phyloP scores from a whole-genome alignment of 2,113 vertebrate genomes.

The Fulmarus glacialis region DNA sequence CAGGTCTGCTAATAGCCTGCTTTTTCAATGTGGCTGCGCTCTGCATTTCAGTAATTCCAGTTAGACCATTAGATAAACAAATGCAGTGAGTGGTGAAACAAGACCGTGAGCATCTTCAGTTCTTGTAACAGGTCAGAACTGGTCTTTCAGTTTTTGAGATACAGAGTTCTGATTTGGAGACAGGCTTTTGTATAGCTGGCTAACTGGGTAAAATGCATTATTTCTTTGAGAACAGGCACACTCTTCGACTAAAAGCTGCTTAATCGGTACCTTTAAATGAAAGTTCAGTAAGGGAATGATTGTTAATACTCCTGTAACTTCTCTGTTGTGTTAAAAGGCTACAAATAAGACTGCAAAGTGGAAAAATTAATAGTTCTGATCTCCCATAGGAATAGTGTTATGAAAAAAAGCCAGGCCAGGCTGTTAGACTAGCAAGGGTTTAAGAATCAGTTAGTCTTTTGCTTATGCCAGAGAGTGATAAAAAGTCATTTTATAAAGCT shows the following conservation, averaged over 20 bases:
- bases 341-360: neutral
- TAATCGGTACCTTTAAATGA: neutral
- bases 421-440: neutral
- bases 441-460: neutral
- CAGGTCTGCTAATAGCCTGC: neutral
- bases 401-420: neutral
- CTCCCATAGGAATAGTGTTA: neutral
- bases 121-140: neutral
- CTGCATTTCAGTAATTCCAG: neutral
- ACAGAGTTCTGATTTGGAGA: neutral
- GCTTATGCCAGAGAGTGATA: neutral
- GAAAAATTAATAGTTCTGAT: neutral
- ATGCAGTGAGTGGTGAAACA: neutral
- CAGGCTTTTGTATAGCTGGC: neutral
- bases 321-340: neutral
- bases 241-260: neutral
- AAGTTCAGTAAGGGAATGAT: neutral
- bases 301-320: neutral
- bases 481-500: neutral
- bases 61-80: neutral
- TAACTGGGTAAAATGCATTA: neutral
- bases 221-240: neutral
- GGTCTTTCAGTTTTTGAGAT: neutral
- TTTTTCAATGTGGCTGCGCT: neutral
- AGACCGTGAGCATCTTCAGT: neutral